Conservation (phyloP, 2,797 vertebrate genomes). For the Pampus argenteus region DNA sequence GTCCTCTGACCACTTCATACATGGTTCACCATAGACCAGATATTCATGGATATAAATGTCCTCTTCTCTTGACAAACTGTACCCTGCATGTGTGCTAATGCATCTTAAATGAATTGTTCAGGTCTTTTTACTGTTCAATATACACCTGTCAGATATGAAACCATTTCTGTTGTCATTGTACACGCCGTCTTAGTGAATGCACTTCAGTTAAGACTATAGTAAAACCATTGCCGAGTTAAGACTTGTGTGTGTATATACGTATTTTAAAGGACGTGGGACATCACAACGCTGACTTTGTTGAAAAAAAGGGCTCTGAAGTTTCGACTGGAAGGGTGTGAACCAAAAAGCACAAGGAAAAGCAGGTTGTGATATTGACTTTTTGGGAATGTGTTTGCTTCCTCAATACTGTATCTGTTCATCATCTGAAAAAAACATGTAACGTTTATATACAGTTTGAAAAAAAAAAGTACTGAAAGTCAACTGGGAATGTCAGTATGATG, state of each 20-base stretch:
- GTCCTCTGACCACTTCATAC: conserved; percentile 23
- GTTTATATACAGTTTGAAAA: conserved; percentile 80
- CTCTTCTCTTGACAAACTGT: conserved; percentile 35
- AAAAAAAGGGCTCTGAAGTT: conserved; percentile 68
- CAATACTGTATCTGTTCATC: conserved; percentile 69
- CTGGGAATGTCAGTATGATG: conserved; percentile 67
- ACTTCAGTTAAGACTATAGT: conserved; percentile 44
- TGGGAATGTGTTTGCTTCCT: conserved; percentile 36
- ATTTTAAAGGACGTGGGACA: conserved; percentile 44
- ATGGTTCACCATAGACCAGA: conserved; percentile 32
- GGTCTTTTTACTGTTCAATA: conserved; percentile 43
- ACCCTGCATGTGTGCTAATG: conserved; percentile 70
- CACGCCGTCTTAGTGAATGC: conserved; percentile 41
- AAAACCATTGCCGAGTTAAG: conserved; percentile 36
- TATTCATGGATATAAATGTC: conserved; percentile 48
- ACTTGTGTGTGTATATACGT: conserved; percentile 51
- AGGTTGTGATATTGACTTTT: conserved; percentile 74
- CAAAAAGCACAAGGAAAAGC: conserved; percentile 85
- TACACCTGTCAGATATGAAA: conserved; percentile 35
- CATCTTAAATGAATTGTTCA: conserved; percentile 52
- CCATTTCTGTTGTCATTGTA: conserved; percentile 39
- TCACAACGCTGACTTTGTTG: conserved; percentile 34
- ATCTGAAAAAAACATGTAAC: conserved; percentile 77
- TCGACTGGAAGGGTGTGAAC: conserved; percentile 59
- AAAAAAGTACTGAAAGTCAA: conserved; percentile 41